Percentiles rank a stretch among this genome's conserved stretches.
phyloP scores from a whole-genome alignment of 2,888 invertebrate genomes.

The Pycnomerus fuliginosus region DNA sequence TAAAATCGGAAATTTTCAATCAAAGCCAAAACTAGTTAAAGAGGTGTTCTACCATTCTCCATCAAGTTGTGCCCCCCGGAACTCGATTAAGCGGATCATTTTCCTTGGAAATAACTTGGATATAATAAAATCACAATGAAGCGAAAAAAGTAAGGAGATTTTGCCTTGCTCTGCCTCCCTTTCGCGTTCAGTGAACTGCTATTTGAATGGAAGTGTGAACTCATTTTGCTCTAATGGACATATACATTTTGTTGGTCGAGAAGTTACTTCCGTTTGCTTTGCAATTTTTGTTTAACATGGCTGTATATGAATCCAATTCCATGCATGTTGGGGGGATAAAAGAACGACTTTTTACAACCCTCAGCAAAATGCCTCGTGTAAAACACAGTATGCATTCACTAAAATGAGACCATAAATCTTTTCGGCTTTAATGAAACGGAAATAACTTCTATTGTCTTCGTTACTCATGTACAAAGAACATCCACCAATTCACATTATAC shows the following conservation, averaged over 20 bases:
- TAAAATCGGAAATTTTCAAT: too few relatives aligned
- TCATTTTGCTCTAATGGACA: too few relatives aligned
- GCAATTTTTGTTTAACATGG: too few relatives aligned
- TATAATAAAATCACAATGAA: slow-evolving; percentile 7
- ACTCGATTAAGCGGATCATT: slow-evolving; percentile 12
- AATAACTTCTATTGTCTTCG: slow-evolving; percentile 15
- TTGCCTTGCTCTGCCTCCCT: slow-evolving; percentile 9
- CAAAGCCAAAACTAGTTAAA: slow-evolving; percentile 10
- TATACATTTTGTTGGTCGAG: too few relatives aligned
- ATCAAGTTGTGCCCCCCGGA: slow-evolving; percentile 3
- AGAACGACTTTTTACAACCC: too few relatives aligned
- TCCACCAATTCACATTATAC: too few relatives aligned
- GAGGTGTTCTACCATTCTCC: slow-evolving; percentile 8
- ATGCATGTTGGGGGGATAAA: too few relatives aligned
- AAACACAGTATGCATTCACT: slow-evolving; percentile 8
- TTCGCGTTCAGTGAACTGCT: slow-evolving; percentile 9
- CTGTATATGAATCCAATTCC: too few relatives aligned
- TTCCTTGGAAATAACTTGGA: slow-evolving; percentile 6
- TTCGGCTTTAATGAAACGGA: slow-evolving; percentile 15
- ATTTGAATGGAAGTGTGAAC: too few relatives aligned
- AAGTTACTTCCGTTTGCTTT: too few relatives aligned
- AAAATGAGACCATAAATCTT: slow-evolving; percentile 14
- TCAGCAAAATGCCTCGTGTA: too few relatives aligned
- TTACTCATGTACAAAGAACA: slow-evolving; percentile 13
- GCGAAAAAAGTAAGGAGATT: slow-evolving; percentile 8